Evolutionary conservation across 2,888 invertebrate species (phyloP), one percentile per base, ranked within the genome.

Genomic region (Phasia obesa): DNA sequence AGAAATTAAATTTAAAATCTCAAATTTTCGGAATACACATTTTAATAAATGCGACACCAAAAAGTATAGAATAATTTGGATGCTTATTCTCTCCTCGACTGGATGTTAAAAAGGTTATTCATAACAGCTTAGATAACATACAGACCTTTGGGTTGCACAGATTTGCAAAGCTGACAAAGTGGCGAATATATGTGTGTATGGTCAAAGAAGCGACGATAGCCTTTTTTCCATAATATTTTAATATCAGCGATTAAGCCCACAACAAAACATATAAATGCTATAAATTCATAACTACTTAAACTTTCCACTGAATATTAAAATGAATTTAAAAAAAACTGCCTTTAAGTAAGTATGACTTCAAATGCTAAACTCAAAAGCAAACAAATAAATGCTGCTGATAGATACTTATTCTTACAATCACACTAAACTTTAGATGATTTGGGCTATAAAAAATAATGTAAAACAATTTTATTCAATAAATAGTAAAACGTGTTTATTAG

Each of bases 401-500:
- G 15, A 55, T 42, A 25, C 21, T 49, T 38, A 44, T 80, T 59
- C 1, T n/a, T 21, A 9, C 27, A 65, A 23, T n/a, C 47, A 47
- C 44, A 27, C 23, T 44, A 27, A 25, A 49, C 57, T 11, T 31
- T 21, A 23, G 38, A 15, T 65, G 11, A n/a, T 47, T 69, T 57
- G 47, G 55, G 44, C 57, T 42, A 71, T 35, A 35, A 35, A 35
- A 35, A 35, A 35, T 74, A 74, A 74, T 70, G 57, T 64, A 78
- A 70, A 82, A 83, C 70, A 74, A 59, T 64, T 78, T 65, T 75
- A 78, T 78, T 75, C 78, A 74, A 78, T 83, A 83, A 83, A 83
- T 70, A 59, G 64, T 44, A 59, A 64, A 78, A 82, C 78, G 78
- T 69, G 64, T 82, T 82, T 78, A 74, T 64, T 69, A 19, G 44